Conservation (phyloP, 2,113 vertebrate genomes). For the Halcyon senegalensis region DNA sequence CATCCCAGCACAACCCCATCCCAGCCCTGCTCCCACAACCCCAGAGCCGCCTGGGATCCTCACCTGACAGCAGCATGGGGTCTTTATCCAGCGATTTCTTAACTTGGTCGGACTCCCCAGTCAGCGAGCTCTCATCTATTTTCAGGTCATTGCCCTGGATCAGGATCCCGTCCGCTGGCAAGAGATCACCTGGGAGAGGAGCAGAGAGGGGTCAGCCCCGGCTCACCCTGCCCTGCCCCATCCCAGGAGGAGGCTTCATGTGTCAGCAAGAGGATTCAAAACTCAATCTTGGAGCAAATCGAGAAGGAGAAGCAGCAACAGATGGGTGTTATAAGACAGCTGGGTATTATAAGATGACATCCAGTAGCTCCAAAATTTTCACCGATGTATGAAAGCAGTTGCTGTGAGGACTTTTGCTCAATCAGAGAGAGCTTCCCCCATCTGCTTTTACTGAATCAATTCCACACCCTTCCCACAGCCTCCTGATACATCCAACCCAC, state of each 20-base stretch:
- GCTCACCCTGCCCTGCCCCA: background rate
- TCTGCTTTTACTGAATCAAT: background rate
- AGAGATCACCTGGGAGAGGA: slow-evolving; percentile 85
- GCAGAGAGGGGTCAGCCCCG: background rate
- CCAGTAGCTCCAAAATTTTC: background rate
- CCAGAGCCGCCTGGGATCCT: background rate
- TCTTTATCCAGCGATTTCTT: slow-evolving; percentile 92
- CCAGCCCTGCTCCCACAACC: background rate
- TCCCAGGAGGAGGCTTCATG: background rate
- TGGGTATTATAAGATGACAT: background rate
- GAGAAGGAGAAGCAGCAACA: background rate
- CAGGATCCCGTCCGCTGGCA: slow-evolving; percentile 93
- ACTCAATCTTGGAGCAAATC: background rate
- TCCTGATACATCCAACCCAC: background rate
- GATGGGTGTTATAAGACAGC: background rate
- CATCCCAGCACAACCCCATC: background rate
- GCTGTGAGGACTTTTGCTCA: background rate
- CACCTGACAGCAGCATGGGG: slow-evolving; percentile 96
- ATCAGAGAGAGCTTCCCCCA: background rate
- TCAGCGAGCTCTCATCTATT: slow-evolving; percentile 96
- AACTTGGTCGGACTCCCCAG: slow-evolving; percentile 94
- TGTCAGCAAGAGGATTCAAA: background rate
- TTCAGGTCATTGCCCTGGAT: slow-evolving; percentile 98
- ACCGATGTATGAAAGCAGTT: background rate
- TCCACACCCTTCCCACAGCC: background rate